Base-by-base conservation (phyloP, 2,888 invertebrate genomes). In the Polia nebulosa region DNA sequence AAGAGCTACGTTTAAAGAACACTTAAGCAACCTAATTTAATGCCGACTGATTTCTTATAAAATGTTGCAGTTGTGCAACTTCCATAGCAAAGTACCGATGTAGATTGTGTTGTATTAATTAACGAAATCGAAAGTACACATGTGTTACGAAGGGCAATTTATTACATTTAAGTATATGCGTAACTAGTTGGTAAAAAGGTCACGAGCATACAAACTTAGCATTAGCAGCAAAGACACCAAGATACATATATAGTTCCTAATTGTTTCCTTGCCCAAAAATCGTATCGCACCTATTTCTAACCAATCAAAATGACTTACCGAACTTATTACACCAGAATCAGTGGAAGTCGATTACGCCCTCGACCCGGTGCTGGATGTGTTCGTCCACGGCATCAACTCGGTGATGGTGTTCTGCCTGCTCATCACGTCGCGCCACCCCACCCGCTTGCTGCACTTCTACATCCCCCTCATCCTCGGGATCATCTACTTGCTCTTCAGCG, bases 351-450 rank as follows among this genome's bases (percentile, higher is more conserved):
- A 92, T 2, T 91, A 81, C 69, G 90, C 89, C 0, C 72, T 92
- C 2, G 80, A 90, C 64, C 61, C 77, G 0, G 86, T 88, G 0
- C 80, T 95, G 67, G 94, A 96, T 81, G 72, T 94, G 32, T 93
- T 95, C 79, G 89, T 93, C 55, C 95, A 95, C 88, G 96, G 96
- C 8, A 94, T 97, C 81, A 98, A 98, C 93, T 97, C 97, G 13
- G 89, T 97, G 52, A 91, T 98, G 84, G 97, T 98, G 97, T 85
- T 98, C 53, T 85, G 97, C 13, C 97, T 98, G 88, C 89, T 98
- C 80, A 93, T 96, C 73, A 91, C 97, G 51, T 96, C 97, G n/a
- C 96, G 96, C n/a, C 97, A 97, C 84, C 98, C 98, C 7, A 94
- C 97, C 20, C 96, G 97, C 44, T 49, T 93, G n/a, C 80, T 95